Base-by-base conservation (phyloP, 2,888 invertebrate species). In the Proisotoma minuta region DNA sequence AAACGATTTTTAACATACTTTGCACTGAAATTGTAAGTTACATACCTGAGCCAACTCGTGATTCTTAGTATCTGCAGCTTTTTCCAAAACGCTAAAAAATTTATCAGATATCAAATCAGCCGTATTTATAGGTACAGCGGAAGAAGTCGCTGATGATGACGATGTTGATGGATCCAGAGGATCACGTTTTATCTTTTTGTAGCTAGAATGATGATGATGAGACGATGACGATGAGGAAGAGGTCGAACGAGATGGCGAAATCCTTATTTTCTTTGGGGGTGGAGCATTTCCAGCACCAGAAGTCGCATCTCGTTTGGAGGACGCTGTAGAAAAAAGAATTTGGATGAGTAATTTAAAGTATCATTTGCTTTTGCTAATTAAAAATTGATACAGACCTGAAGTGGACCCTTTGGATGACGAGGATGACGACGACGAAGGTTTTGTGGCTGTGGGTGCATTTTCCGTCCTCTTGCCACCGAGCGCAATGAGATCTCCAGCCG, bases 81-180 rank as follows among this genome's bases (percentile, higher is more conserved):
- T 66, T 18, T 66, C 68, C n/a, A 73, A 24, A 26, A 58, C 57
- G 3, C 52, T 23, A 40, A 68, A 66, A 57, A 73, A 71, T 10
- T 59, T 48, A 8, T 68, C 68, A 1, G 48, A 59, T 1, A 67
- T 59, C 8, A 73, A 53, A 18, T 73, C 72, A 12, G 59, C 61
- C 1, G 63, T 26, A 54, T 61, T 65, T 1, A 69, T 56, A 26
- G 68, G 66, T 1, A 53, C 5, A 20, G 48, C 43, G 23, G 34
- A 47, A 47, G 43, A 27, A 22, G 18, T 28, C 51, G 23, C 34
- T 39, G 26, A 20, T 40, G 34, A 34, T 8, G 34, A n/a, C 15
- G 43, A 43, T n/a, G 43, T 4, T n/a, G 43, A 27, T 18, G 53
- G n/a, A 28, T 57, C 65, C 24, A 63, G 28, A 15, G 61, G 57